Conservation (phyloP, 2,888 invertebrate species). For the Agriotes lineatus region DNA sequence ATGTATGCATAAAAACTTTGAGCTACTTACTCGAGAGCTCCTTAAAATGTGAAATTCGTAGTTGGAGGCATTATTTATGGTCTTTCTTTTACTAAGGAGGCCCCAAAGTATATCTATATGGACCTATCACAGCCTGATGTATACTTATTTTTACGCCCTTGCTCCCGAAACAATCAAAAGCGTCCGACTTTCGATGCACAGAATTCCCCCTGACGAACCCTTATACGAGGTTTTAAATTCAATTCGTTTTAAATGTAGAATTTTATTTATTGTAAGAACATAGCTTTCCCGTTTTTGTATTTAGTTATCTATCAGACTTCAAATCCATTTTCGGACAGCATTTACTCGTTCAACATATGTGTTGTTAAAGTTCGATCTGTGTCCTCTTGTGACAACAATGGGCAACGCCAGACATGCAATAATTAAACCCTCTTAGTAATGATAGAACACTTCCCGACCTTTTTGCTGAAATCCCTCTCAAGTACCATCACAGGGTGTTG, state of each 20-base stretch:
- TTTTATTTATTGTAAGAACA: conserved; percentile 24
- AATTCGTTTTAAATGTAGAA: conserved; percentile 22
- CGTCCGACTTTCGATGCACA: background rate
- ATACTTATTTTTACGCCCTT: conserved; percentile 25
- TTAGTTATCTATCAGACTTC: too few species aligned
- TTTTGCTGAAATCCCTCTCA: background rate
- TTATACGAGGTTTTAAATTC: conserved; percentile 24
- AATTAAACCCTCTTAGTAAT: background rate
- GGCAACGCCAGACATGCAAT: background rate
- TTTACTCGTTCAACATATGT: too few species aligned
- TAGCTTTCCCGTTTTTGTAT: background rate
- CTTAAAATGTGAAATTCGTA: conserved; percentile 28
- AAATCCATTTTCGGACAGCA: too few species aligned
- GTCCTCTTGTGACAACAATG: too few species aligned
- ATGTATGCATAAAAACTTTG: conserved; percentile 33
- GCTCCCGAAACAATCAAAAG: conserved; percentile 19
- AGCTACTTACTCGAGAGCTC: conserved; percentile 18
- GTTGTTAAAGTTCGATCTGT: too few species aligned
- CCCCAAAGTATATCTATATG: conserved; percentile 30
- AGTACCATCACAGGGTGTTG: background rate
- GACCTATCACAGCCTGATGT: conserved; percentile 19
- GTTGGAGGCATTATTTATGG: conserved; percentile 28
- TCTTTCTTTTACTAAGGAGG: conserved; percentile 34
- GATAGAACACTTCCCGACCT: background rate
- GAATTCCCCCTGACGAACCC: conserved; percentile 21